Evolutionary conservation across 2,797 vertebrate genomes (phyloP).

Genomic region (Platalea minor): DNA sequence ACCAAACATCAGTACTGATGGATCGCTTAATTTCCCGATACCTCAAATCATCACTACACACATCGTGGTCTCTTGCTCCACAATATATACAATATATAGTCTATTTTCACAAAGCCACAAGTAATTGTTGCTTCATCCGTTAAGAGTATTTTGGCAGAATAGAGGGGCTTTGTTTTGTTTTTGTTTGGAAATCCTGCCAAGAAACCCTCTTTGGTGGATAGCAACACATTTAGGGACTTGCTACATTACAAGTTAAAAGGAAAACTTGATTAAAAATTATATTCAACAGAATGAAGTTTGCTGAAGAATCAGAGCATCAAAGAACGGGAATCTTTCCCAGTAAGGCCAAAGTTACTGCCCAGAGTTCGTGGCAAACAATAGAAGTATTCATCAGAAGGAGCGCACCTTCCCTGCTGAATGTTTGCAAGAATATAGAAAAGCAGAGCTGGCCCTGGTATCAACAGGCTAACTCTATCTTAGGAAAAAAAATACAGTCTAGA

Average conservation of each 20-base stretch:
- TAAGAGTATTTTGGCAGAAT: slow-evolving; percentile 61
- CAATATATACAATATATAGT: slow-evolving; percentile 33
- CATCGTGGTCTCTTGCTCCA: slow-evolving; percentile 2
- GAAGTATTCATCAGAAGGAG: slow-evolving; percentile 63
- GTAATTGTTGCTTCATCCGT: slow-evolving; percentile 59
- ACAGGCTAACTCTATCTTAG: background rate
- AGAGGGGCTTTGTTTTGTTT: slow-evolving; percentile 55
- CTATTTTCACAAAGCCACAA: slow-evolving; percentile 65
- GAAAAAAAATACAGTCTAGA: background rate
- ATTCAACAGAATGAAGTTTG: slow-evolving; percentile 62
- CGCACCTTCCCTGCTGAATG: slow-evolving; percentile 28
- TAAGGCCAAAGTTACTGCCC: slow-evolving; percentile 59
- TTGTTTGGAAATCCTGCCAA: slow-evolving; percentile 59
- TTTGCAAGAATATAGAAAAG: background rate
- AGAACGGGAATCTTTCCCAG: slow-evolving; percentile 70
- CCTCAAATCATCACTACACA: slow-evolving; percentile 59
- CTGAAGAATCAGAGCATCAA: slow-evolving; percentile 65
- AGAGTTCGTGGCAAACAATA: slow-evolving; percentile 63
- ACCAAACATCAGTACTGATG: slow-evolving; percentile 34
- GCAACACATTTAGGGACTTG: slow-evolving; percentile 69
- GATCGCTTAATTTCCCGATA: slow-evolving; percentile 52
- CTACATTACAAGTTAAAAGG: slow-evolving; percentile 72
- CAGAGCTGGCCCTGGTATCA: background rate
- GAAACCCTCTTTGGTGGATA: slow-evolving; percentile 58
- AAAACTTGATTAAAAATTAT: slow-evolving; percentile 69